Conservation (phyloP, 1,140 invertebrate genomes). For the Conus ventricosus region DNA sequence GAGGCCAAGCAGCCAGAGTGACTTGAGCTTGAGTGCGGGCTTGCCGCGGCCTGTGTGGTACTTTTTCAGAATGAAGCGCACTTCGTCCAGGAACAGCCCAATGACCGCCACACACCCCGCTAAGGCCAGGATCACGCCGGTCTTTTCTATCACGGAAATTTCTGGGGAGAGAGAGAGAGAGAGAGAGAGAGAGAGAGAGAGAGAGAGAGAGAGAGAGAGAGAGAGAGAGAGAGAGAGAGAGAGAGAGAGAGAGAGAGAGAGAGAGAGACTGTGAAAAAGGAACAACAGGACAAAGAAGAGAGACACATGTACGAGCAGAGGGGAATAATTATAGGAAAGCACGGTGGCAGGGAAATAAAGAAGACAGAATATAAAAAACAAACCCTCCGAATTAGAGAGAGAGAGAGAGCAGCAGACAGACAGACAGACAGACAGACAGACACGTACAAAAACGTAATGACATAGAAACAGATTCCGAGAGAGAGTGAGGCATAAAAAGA, state of each 20-base stretch:
- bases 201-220: slow-evolving; percentile 18
- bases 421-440: not conserved
- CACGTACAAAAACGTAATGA: not conserved
- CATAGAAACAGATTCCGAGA: not conserved
- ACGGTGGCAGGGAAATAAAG: not conserved
- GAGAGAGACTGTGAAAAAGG: not conserved
- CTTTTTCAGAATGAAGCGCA: slow-evolving; percentile 73
- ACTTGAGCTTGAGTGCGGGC: slow-evolving; percentile 66
- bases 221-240: slow-evolving; percentile 18
- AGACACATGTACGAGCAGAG: not conserved
- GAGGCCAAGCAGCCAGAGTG: slow-evolving; percentile 4
- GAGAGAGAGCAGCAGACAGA: not conserved
- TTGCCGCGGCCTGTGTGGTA: slow-evolving; percentile 60
- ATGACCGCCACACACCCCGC: slow-evolving; percentile 7
- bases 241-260: slow-evolving; percentile 18
- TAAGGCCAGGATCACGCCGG: slow-evolving; percentile 66
- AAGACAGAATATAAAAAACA: not conserved
- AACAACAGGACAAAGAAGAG: not conserved
- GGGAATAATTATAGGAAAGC: not conserved
- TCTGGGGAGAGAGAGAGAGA: not conserved
- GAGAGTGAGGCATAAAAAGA: not conserved
- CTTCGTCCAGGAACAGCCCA: slow-evolving; percentile 72
- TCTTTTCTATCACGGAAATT: slow-evolving; percentile 58
- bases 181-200: slow-evolving; percentile 17
- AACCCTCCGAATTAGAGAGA: not conserved